Base-by-base conservation (phyloP, 64 coral and sea anemone species). In the Platygyra sinensis region DNA sequence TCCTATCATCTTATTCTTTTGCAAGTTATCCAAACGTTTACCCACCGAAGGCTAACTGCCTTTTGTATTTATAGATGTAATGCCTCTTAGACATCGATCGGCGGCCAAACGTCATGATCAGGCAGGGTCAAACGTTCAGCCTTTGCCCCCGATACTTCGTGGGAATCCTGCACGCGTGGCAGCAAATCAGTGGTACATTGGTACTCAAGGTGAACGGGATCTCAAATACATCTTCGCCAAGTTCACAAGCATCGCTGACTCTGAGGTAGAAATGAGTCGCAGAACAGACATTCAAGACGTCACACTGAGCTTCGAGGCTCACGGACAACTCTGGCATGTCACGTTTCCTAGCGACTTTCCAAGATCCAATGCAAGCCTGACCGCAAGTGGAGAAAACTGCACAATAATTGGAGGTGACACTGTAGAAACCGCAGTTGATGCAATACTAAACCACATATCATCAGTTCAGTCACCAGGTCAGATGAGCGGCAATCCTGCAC, bases 231-330 rank as follows among this genome's bases (percentile, higher is more conserved):
- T 83, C 1, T 62, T 42, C 2, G 16, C 64, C 31, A 28, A 83
- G 32, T 33, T 83, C 17, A n/a, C 28, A 18, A 30, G 42, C 29
- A 65, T 83, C 22, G 60, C 80, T 67, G 80, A 83, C 22, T 36
- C 19, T 65, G 30, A 67, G 22, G 80, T 83, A 65, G 17, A 39
- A 13, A 83, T 83, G 60, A 83, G 31, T 67, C 80, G 80, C 30
- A 38, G 65, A 42, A 83, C 30, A 64, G 30, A 24, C 60, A 83
- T 60, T 24, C 59, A 83, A 32, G 80, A 83, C 65, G 33, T 83
- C 31, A 67, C 80, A 0, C 22, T 83, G 17, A 83, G 60, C 8
- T 83, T 83, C 62, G 13, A 63, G 29, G 60, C 30, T 22, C 32
- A 65, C 4, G 80, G 80, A 4, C 60, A 83, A 10, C 80, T 42